Percentiles rank a stretch among this genome's conserved stretches.
Evolutionary conservation across 2,888 invertebrate genomes (phyloP).

Genomic region (Plebejus argus): DNA sequence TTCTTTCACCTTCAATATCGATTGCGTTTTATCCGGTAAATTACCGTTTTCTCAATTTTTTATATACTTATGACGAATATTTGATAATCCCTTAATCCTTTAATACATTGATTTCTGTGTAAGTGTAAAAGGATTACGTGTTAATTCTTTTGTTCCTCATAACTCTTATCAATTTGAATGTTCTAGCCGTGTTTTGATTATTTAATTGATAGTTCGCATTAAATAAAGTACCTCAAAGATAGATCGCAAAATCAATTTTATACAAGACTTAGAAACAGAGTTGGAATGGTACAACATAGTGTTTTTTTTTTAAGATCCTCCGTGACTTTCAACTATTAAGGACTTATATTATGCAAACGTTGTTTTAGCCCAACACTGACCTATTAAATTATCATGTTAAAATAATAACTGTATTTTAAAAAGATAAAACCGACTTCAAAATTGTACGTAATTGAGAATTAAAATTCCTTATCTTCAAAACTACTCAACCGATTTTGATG

Average conservation of each 20-base stretch:
- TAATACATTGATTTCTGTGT: background rate
- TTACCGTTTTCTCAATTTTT: background rate
- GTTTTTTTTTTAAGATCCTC: too few relatives aligned
- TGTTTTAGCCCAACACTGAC: too few relatives aligned
- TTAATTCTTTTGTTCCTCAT: background rate
- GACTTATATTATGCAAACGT: too few relatives aligned
- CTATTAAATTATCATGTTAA: too few relatives aligned
- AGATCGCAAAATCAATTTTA: background rate
- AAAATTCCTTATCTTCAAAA: too few relatives aligned
- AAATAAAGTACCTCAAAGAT: background rate
- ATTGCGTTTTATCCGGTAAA: background rate
- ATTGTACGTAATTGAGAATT: too few relatives aligned
- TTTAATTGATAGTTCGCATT: background rate
- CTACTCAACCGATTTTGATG: too few relatives aligned
- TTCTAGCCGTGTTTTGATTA: background rate
- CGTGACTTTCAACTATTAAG: too few relatives aligned
- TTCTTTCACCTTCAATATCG: background rate
- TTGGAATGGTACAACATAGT: too few relatives aligned
- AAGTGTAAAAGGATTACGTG: background rate
- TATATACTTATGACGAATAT: background rate
- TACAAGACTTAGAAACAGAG: too few relatives aligned
- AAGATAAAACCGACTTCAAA: too few relatives aligned
- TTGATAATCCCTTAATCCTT: slow-evolving; percentile 1
- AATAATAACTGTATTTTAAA: too few relatives aligned
- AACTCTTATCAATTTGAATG: background rate